Conservation (phyloP, 2,888 invertebrate species). For the Parelbella ahira region DNA sequence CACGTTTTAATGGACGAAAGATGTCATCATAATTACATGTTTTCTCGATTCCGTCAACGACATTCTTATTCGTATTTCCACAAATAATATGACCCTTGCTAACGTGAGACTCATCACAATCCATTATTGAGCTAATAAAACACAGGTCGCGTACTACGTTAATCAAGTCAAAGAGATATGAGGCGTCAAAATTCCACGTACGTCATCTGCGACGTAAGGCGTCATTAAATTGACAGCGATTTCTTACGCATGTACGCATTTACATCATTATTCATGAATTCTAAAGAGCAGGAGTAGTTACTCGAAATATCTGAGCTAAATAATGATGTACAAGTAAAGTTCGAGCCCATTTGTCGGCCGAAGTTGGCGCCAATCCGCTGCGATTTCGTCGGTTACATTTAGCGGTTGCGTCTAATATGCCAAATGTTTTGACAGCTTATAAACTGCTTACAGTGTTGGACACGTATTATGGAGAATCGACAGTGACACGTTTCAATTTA, state of each 20-base stretch:
- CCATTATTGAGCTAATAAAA: constrained; percentile 25
- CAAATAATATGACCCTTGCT: constrained; percentile 9
- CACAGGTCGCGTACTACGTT: constrained; percentile 21
- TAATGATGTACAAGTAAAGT: constrained; percentile 20
- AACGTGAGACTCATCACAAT: constrained; percentile 18
- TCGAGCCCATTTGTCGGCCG: constrained; percentile 11
- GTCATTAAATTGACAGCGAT: constrained; percentile 23
- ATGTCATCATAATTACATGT: too few species aligned
- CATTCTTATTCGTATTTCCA: too few species aligned
- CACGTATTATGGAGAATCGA: background rate
- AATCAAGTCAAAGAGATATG: constrained; percentile 22
- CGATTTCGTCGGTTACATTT: constrained; percentile 14
- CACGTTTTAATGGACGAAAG: too few species aligned
- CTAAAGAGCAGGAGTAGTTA: constrained; percentile 2
- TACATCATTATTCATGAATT: constrained; percentile 7
- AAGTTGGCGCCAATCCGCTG: constrained; percentile 8
- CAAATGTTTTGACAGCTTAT: constrained; percentile 19
- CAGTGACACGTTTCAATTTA: too few species aligned
- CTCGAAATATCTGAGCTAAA: constrained; percentile 20
- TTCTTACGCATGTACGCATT: constrained; percentile 16
- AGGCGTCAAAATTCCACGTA: constrained; percentile 25
- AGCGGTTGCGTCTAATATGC: constrained; percentile 4
- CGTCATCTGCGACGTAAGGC: constrained; percentile 21
- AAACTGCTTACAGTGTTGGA: constrained; percentile 3
- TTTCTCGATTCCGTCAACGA: too few species aligned